phyloP scores from a whole-genome alignment of 2,888 invertebrate genomes.

The Didymodactylos carnosus region DNA sequence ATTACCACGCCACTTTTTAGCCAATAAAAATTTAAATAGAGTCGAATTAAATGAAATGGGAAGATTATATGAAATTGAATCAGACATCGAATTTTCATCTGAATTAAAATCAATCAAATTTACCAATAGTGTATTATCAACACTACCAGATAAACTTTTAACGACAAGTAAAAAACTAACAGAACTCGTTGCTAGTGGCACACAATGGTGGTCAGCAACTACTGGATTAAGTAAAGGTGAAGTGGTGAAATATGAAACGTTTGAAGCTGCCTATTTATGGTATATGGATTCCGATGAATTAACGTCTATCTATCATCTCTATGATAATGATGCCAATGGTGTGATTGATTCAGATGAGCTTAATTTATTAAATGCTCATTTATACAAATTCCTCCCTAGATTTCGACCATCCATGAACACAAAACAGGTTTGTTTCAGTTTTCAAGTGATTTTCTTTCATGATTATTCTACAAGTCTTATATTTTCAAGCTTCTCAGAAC shows the following conservation, averaged over 20 bases:
- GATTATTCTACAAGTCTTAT: no score
- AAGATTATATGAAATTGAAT: not conserved
- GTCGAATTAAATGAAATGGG: not conserved
- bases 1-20: not conserved
- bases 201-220: not conserved
- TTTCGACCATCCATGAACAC: not conserved
- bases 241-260: not conserved
- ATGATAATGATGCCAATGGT: not conserved
- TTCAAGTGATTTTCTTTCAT: no score
- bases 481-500: no score
- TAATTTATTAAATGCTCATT: not conserved
- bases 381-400: not conserved
- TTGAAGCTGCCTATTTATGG: not conserved
- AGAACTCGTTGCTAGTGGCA: not conserved
- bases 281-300: not conserved
- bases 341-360: not conserved
- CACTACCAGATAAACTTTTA: not conserved
- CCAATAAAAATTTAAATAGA: not conserved
- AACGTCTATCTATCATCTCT: not conserved
- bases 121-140: not conserved
- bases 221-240: not conserved
- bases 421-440: no score
- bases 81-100: not conserved
- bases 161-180: not conserved
- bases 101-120: not conserved